Percentiles rank a stretch among this genome's conserved stretches.
phyloP scores from a whole-genome alignment of 1,140 invertebrate species.

The Anoplolepis gracilipes region DNA sequence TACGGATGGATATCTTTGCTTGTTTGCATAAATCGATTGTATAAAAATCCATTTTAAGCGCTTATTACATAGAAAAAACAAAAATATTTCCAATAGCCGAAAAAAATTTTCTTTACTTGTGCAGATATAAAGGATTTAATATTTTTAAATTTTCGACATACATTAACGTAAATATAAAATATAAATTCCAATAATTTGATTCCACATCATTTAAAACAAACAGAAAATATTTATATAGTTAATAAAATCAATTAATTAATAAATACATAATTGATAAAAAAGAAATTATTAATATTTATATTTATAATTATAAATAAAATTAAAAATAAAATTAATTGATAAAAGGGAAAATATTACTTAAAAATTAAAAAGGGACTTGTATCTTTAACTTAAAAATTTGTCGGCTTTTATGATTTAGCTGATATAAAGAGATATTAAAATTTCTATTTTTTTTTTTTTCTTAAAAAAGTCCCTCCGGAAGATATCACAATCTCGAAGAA shows the following conservation, averaged over 20 bases:
- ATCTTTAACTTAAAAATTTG: neutral
- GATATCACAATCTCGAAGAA: constrained; percentile 91
- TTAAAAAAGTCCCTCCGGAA: constrained; percentile 93
- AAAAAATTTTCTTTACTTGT: neutral
- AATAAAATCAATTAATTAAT: too few relatives aligned
- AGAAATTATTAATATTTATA: too few relatives aligned
- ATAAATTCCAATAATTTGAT: neutral
- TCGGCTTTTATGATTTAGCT: neutral
- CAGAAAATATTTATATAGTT: neutral
- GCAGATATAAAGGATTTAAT: neutral
- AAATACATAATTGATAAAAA: too few relatives aligned
- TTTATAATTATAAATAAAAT: too few relatives aligned
- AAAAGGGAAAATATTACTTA: neutral
- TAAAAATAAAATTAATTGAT: too few relatives aligned
- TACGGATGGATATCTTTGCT: neutral
- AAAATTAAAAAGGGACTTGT: neutral
- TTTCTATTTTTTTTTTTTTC: constrained; percentile 59
- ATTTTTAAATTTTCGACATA: neutral
- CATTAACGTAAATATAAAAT: constrained; percentile 3
- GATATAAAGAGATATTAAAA: neutral
- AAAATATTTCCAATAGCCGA: neutral
- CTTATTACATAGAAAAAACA: neutral
- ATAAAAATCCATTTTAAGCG: neutral
- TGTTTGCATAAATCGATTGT: constrained; percentile 9
- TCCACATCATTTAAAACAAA: neutral